These are phyloP conservation scores for Andrena trimmerana DNA, from an alignment of 2,888 invertebrate genomes.

Conservation along the genomic window DNA sequence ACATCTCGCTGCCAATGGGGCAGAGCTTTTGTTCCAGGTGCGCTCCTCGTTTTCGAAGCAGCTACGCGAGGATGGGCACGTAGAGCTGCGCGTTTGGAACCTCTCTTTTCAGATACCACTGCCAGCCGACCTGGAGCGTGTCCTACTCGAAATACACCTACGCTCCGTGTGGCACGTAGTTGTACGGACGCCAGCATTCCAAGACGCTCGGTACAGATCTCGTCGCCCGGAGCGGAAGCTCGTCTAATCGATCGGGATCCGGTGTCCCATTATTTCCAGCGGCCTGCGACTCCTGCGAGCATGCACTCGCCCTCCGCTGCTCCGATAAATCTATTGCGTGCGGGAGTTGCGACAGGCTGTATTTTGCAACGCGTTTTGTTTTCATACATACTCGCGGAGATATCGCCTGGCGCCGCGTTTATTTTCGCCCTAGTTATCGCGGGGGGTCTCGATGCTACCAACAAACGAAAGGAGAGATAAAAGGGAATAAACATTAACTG, in stretches of 20 bases:
- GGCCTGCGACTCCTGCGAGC: neutral
- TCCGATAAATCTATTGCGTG: neutral
- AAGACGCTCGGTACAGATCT: neutral
- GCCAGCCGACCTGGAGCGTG: neutral
- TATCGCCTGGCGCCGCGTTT: constrained; percentile 19
- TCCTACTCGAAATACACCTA: neutral
- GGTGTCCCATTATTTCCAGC: neutral
- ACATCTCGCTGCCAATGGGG: no score
- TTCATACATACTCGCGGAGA: constrained; percentile 10
- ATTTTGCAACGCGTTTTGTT: constrained; percentile 37
- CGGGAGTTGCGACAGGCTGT: constrained; percentile 10
- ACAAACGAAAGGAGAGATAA: neutral
- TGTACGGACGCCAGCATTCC: neutral
- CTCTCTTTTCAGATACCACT: neutral
- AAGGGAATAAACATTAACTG: neutral
- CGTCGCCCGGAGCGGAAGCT: neutral
- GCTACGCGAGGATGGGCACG: constrained; percentile 2
- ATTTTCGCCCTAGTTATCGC: constrained; percentile 27
- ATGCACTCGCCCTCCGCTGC: neutral
- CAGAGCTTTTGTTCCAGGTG: no score
- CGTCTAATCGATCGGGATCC: neutral
- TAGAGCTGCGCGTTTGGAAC: neutral
- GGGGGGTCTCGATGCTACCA: constrained; percentile 2
- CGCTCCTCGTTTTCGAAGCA: neutral
- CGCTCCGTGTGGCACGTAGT: constrained; percentile 8